These are phyloP conservation scores for Drosophila pachea DNA, from an alignment of 1,140 invertebrate species.

Conservation along the genomic window DNA sequence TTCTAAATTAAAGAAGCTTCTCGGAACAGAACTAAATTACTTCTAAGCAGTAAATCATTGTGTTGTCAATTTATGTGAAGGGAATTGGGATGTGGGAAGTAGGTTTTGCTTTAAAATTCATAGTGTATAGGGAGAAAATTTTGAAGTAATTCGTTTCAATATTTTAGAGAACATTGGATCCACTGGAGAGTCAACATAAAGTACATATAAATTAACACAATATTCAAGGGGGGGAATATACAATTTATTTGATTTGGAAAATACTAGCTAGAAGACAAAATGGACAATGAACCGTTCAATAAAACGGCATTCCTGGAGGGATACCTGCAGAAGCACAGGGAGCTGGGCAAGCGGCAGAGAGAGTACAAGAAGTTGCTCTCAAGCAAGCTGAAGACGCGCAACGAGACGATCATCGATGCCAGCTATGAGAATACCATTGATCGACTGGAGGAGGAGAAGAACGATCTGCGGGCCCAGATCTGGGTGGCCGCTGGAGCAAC, in stretches of 20 bases:
- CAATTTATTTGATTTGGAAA: not conserved
- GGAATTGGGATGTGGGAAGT: no score
- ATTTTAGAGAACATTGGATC: constrained; percentile 4
- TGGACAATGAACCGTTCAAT: constrained; percentile 49
- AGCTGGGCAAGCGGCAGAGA: constrained; percentile 67
- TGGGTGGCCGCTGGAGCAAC: constrained; percentile 70
- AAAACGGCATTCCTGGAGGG: constrained; percentile 61
- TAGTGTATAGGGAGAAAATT: not conserved
- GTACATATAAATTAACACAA: not conserved
- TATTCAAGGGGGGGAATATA: not conserved
- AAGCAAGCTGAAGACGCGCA: constrained; percentile 61
- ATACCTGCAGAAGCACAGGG: constrained; percentile 65
- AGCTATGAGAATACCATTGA: constrained; percentile 73
- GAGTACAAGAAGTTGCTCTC: constrained; percentile 73
- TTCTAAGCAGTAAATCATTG: no score
- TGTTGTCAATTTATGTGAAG: no score
- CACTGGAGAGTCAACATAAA: not conserved
- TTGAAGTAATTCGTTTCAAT: not conserved
- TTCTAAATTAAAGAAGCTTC: no score
- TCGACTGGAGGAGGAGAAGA: constrained; percentile 63
- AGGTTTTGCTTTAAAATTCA: not conserved
- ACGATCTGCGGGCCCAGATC: constrained; percentile 70
- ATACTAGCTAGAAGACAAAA: constrained; percentile 15
- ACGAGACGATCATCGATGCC: constrained; percentile 69
- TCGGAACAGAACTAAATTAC: no score